Percentiles rank a stretch among this genome's conserved stretches.
phyloP scores from a whole-genome alignment of 2,888 invertebrate genomes.

The Agrotis clavis region DNA sequence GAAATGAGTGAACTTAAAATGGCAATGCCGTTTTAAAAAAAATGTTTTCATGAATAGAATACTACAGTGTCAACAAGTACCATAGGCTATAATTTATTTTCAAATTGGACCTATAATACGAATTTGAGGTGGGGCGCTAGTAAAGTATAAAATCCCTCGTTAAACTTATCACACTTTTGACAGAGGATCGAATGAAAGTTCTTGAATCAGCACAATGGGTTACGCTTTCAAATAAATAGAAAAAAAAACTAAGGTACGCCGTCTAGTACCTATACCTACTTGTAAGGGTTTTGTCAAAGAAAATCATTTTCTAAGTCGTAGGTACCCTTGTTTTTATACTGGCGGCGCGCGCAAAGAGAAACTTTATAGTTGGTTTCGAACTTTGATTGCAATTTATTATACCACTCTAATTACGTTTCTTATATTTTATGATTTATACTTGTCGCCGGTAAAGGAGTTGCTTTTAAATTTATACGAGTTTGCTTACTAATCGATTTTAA shows the following conservation, averaged over 20 bases:
- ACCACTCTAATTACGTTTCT: neutral
- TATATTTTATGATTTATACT: neutral
- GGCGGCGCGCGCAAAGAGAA: constrained; percentile 6
- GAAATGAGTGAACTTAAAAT: too few species aligned
- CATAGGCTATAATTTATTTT: too few species aligned
- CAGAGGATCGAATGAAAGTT: neutral
- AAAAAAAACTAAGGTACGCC: constrained; percentile 6
- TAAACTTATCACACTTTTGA: neutral
- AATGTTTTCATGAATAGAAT: too few species aligned
- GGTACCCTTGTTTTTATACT: constrained; percentile 17
- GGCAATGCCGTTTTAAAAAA: too few species aligned
- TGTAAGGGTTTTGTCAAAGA: constrained; percentile 25
- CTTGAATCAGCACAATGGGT: neutral
- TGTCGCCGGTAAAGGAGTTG: neutral
- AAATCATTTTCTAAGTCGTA: constrained; percentile 22
- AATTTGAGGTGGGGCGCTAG: too few species aligned
- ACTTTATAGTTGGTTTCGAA: constrained; percentile 38
- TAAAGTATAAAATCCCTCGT: too few species aligned
- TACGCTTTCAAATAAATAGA: neutral
- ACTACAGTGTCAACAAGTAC: too few species aligned
- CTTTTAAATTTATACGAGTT: neutral
- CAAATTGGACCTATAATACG: too few species aligned
- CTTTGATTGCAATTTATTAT: constrained; percentile 27
- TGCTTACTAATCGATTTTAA: neutral
- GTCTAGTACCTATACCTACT: neutral